Evolutionary conservation across 2,797 vertebrate genomes (phyloP), one percentile per base, ranked within the genome.

Genomic region (Enteromius anoplus): DNA sequence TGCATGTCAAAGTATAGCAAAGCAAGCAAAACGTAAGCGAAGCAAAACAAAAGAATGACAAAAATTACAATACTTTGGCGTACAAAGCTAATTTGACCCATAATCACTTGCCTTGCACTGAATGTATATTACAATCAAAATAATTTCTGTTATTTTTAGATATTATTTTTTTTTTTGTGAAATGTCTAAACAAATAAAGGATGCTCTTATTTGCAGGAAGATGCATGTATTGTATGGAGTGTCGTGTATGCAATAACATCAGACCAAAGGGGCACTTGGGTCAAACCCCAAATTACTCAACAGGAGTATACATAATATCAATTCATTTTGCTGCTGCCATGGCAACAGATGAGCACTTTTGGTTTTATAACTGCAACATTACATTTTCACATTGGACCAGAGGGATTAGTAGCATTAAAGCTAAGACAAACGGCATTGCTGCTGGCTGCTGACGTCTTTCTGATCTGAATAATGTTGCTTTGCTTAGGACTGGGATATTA

Each of bases 401-500:
- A 69, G 32, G 45, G 23, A 7, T 29, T 66, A 15, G 3, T 66
- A 15, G 3, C 49, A 51, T 37, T 58, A n/a, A 66, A 58, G n/a
- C 14, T 17, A 87, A 85, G 85, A 88, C 45, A 51, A 79, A 86
- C 82, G 7, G 34, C 19, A 23, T 78, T 68, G 71, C 72, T 55
- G n/a, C 71, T 76, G 34, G 49, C 60, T 47, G 64, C 60, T 83
- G 65, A 88, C 86, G 42, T 75, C 80, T 64, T 78, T 87, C 86
- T 86, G 34, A 45, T 69, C 23, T 85, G 82, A 90, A 55, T 82
- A 55, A 88, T 86, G 78, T 51, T 70, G 60, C 10, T 15, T 19
- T 19, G 40, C 49, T 55, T 78, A 53, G 17, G 49, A 64, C 77
- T 34, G 37, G 6, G 9, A 84, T 86, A 86, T 87, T 83, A 77